Percentiles rank a stretch among this genome's conserved stretches.
Conservation (phyloP, 1,140 invertebrate genomes). For the Calycopis cecrops region DNA sequence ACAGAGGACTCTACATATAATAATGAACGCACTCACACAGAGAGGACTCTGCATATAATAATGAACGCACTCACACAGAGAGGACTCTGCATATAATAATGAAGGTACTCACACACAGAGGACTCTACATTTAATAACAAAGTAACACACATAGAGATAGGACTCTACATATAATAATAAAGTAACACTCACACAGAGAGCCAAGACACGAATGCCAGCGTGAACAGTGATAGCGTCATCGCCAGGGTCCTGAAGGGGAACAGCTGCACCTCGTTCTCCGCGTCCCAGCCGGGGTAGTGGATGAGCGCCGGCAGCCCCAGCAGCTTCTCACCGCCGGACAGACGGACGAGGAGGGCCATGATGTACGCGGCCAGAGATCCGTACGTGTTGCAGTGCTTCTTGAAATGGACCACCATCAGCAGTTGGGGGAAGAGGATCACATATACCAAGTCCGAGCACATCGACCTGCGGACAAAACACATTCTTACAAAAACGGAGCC, state of each 20-base stretch:
- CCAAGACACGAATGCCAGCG: constrained; percentile 86
- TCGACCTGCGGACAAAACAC: constrained; percentile 77
- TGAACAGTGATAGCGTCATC: constrained; percentile 88
- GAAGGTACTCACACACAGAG: too few species aligned
- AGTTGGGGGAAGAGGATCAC: constrained; percentile 98
- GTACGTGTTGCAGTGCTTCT: constrained; percentile 96
- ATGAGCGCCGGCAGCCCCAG: constrained; percentile 89
- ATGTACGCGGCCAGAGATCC: constrained; percentile 94
- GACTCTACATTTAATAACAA: too few species aligned
- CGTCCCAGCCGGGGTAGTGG: constrained; percentile 91
- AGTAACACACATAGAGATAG: too few species aligned
- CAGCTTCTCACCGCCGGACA: constrained; percentile 90
- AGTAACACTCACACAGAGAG: constrained; percentile 79
- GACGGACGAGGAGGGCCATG: constrained; percentile 89
- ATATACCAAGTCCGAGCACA: constrained; percentile 98
- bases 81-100: too few species aligned
- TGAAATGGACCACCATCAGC: constrained; percentile 97
- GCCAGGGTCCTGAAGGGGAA: constrained; percentile 95
- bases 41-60: too few species aligned
- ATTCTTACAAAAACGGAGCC: too few species aligned
- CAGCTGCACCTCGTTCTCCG: constrained; percentile 81
- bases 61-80: too few species aligned
- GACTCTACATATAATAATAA: not conserved
- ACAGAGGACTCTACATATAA: too few species aligned
- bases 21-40: too few species aligned